Evolutionary conservation across 2,888 invertebrate species (phyloP), one percentile per base, ranked within the genome.

Genomic region (Dinocampus coccinellae): DNA sequence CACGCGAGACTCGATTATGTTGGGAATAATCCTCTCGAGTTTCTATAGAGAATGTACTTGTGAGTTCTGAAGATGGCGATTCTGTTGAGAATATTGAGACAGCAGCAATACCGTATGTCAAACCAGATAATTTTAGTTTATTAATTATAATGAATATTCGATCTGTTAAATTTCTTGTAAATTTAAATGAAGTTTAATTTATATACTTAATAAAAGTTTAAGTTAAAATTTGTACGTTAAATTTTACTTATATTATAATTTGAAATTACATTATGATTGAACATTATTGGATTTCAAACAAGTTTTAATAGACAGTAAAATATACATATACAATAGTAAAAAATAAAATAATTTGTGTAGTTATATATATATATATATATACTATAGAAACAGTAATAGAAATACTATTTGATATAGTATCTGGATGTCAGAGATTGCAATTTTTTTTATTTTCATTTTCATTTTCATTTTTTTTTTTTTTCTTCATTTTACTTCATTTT

Each of bases 1-100:
- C 78, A 79, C 77, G 71, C 76, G 76, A 77, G 79, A 81, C 78
- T 78, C 78, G 79, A 81, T 82, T 82, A 79, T 76, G 72, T 76
- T 53, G 73, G 75, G 77, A 68, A 78, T 77, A 78, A 79, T 79
- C 73, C 78, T 77, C 80, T 73, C 70, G 75, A 77, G 78, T 75
- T 78, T 68, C 74, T 53, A 69, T 47, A 16, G 20, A 55, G 34
- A 33, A 66, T 33, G 57, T 13, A 57, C 53, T 53, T 53, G 29
- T 33, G 42, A n/a, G 22, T 64, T 34, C 6, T n/a, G 39, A 42
- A 39, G 42, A 36, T 24, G 22, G 16, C n/a, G 22, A 39, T 34
- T 42, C 20, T 22, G 34, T n/a, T 20, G 36, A 24, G 29, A 6
- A 42, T 16, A 16, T 33, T 6, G 52, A 26, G 20, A 22, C 16